Conservation (phyloP, 2,797 vertebrate species). For the Pitangus sulphuratus region DNA sequence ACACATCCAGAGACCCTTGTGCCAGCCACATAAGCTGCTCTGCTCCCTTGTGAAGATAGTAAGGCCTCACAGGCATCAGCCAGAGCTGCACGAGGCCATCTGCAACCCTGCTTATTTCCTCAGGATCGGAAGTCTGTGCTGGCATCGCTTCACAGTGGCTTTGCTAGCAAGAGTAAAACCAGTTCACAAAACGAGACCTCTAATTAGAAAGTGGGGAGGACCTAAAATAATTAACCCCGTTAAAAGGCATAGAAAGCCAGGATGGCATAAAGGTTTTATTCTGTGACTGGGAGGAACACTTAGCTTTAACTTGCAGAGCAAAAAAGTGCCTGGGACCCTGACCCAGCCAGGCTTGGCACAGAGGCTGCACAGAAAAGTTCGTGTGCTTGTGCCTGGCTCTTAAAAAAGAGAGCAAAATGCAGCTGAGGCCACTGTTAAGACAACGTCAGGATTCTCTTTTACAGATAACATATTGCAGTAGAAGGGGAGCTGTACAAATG, state of each 20-base stretch:
- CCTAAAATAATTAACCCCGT: background rate
- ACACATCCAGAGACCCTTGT: background rate
- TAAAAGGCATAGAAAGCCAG: background rate
- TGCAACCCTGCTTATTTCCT: background rate
- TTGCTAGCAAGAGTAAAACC: background rate
- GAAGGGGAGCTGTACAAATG: background rate
- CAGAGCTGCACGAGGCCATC: background rate
- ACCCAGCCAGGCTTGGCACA: background rate
- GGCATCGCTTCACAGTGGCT: background rate
- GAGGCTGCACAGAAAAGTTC: background rate
- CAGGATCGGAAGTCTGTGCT: background rate
- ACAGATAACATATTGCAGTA: fast-evolving
- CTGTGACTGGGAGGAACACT: background rate
- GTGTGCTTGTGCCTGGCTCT: background rate
- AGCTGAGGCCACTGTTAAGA: background rate
- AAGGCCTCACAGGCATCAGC: background rate
- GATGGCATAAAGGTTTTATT: background rate
- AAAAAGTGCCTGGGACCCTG: background rate
- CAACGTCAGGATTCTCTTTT: background rate
- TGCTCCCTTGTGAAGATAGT: background rate
- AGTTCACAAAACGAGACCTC: background rate
- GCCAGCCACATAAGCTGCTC: background rate
- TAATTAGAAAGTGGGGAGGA: background rate
- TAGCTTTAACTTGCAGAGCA: background rate
- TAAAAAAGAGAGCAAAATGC: background rate